Evolutionary conservation across 1,140 invertebrate genomes (phyloP).

Genomic region (Drosophila saltans): DNA sequence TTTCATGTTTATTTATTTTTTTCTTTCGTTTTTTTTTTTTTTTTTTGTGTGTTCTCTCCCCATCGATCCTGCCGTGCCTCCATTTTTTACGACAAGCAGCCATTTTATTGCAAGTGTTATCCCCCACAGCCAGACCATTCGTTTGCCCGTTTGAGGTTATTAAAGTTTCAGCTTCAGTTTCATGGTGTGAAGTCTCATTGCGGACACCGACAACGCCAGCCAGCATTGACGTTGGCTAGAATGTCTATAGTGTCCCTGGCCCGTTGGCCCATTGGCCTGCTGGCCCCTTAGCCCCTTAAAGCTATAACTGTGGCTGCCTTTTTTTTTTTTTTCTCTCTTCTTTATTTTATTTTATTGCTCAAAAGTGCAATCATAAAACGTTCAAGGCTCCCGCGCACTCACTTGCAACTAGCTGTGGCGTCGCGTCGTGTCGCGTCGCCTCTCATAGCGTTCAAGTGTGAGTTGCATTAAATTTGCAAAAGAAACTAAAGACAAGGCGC

Average conservation of each 20-base stretch:
- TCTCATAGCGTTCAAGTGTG: constrained; percentile 12
- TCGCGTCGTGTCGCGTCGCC: constrained; percentile 19
- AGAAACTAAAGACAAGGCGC: constrained; percentile 24
- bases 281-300: background rate
- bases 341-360: constrained; percentile 65
- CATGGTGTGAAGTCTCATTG: constrained; percentile 61
- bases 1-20: constrained; percentile 22
- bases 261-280: background rate
- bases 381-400: constrained; percentile 55
- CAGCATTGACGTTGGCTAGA: background rate
- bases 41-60: background rate
- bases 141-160: constrained; percentile 60
- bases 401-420: constrained; percentile 25
- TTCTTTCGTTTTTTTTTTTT: constrained; percentile 15
- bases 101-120: constrained; percentile 70
- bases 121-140: constrained; percentile 14
- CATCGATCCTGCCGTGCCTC: constrained; percentile 1
- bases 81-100: constrained; percentile 66
- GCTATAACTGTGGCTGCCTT: constrained; percentile 1
- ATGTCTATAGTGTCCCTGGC: background rate
- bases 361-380: constrained; percentile 80
- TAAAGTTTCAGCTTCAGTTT: constrained; percentile 63
- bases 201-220: constrained; percentile 19
- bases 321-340: background rate
- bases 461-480: constrained; percentile 31